Evolutionary conservation across 92 coral and sea anemone genomes (phyloP).

Genomic region (Meandrina meandrites): DNA sequence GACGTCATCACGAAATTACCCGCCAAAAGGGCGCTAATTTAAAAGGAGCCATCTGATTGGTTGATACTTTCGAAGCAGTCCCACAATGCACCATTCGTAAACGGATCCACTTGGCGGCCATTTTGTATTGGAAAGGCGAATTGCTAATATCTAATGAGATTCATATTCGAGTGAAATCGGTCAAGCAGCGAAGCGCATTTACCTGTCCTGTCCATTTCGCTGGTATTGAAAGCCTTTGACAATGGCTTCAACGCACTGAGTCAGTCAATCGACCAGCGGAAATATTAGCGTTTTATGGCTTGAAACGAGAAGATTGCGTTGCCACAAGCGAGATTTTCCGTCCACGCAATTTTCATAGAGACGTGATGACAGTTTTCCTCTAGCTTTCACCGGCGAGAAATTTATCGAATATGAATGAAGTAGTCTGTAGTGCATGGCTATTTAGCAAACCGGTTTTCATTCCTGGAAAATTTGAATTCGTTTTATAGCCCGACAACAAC

Average conservation of each 20-base stretch:
- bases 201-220: slow-evolving; percentile 60
- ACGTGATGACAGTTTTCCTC: slow-evolving; percentile 7
- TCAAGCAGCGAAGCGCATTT: slow-evolving; percentile 40
- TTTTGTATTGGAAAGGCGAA: slow-evolving; percentile 68
- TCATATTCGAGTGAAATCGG: slow-evolving; percentile 37
- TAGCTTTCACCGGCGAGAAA: slow-evolving; percentile 27
- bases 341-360: slow-evolving; percentile 3
- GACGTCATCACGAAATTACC: slow-evolving; percentile 32
- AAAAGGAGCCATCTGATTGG: slow-evolving; percentile 67
- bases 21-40: slow-evolving; percentile 40
- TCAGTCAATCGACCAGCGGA: slow-evolving; percentile 2
- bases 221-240: slow-evolving; percentile 41
- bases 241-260: slow-evolving; percentile 26
- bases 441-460: neutral
- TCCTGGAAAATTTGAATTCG: slow-evolving; percentile 11
- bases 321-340: neutral
- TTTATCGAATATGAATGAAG: slow-evolving; percentile 60
- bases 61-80: slow-evolving; percentile 14
- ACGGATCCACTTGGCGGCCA: slow-evolving; percentile 87
- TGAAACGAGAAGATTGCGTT: slow-evolving; percentile 1
- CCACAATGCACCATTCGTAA: slow-evolving; percentile 44
- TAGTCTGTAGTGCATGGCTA: slow-evolving; percentile 55
- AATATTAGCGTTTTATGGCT: slow-evolving; percentile 22
- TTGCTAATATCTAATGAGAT: slow-evolving; percentile 42
- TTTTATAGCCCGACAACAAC: slow-evolving; percentile 36